Percentiles rank a stretch among this genome's conserved stretches.
phyloP scores from a whole-genome alignment of 1,140 invertebrate species.

The Popillia japonica region DNA sequence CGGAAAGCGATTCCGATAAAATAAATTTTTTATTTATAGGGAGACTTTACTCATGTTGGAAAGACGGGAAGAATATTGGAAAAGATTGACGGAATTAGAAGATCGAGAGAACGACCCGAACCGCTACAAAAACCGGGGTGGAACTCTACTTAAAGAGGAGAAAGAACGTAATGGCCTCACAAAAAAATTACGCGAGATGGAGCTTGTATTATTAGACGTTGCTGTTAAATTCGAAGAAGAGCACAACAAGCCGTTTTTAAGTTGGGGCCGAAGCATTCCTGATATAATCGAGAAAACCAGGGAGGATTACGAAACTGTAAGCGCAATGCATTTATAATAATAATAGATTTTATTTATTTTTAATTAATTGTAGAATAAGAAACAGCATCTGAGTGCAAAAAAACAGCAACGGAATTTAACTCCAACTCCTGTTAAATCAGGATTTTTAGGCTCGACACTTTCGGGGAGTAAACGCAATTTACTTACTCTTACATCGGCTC shows the following conservation, averaged over 20 bases:
- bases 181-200: conserved; percentile 1
- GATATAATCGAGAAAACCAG: conserved; percentile 46
- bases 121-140: conserved; percentile 15
- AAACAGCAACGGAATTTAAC: conserved; percentile 34
- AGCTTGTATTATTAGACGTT: conserved; percentile 72
- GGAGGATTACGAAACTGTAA: conserved; percentile 43
- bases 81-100: conserved; percentile 6
- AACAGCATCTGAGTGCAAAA: conserved; percentile 29
- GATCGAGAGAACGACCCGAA: conserved; percentile 22
- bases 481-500: background rate
- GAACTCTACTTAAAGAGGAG: background rate
- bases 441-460: background rate
- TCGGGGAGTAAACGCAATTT: background rate
- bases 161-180: conserved; percentile 19
- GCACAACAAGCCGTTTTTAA: conserved; percentile 64
- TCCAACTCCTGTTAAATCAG: background rate
- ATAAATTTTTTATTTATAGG: background rate
- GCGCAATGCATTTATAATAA: background rate
- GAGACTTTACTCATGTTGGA: conserved; percentile 11
- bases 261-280: conserved; percentile 63
- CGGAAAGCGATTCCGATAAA: background rate
- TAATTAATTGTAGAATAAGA: conserved; percentile 12
- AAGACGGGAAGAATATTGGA: conserved; percentile 3
- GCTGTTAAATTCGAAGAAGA: conserved; percentile 65
- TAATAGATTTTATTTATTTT: background rate